A percentile compares a stretch with the other conserved stretches of the same genome.
Conservation (phyloP, 2,113 vertebrate species). For the Pholis gunnellus region DNA sequence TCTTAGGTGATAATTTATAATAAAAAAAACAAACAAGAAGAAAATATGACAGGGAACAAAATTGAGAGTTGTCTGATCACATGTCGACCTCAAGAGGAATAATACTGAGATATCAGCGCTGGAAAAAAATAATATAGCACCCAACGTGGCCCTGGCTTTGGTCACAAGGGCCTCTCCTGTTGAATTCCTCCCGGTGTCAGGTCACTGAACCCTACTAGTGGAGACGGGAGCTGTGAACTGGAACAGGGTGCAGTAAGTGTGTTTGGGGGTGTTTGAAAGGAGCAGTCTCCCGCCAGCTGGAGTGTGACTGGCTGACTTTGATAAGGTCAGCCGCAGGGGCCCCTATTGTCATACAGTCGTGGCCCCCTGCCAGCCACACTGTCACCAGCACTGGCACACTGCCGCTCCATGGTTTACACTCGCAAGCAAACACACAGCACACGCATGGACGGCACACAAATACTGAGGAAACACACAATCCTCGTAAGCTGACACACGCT, state of each 20-base stretch:
- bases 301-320: constrained; percentile 78
- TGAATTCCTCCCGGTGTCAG: constrained; percentile 41
- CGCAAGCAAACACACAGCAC: constrained; percentile 48
- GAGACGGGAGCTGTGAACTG: constrained; percentile 61
- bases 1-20: not conserved
- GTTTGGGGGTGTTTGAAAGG: constrained; percentile 39
- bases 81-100: not conserved
- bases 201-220: constrained; percentile 35
- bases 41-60: not conserved
- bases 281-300: constrained; percentile 61
- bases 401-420: constrained; percentile 42
- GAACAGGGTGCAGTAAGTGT: constrained; percentile 44
- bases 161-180: constrained; percentile 35
- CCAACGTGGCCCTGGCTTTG: constrained; percentile 5
- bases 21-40: not conserved
- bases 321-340: constrained; percentile 77
- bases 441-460: constrained; percentile 43
- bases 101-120: constrained; percentile 6
- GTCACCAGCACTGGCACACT: constrained; percentile 66
- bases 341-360: constrained; percentile 66
- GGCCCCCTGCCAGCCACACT: constrained; percentile 66
- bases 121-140: constrained; percentile 2
- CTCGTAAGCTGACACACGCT: constrained; percentile 56
- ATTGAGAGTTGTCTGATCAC: not conserved
- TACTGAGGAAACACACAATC: constrained; percentile 49